Conservation (phyloP, 1,140 invertebrate species). For the Drosophila nigrodunni region DNA sequence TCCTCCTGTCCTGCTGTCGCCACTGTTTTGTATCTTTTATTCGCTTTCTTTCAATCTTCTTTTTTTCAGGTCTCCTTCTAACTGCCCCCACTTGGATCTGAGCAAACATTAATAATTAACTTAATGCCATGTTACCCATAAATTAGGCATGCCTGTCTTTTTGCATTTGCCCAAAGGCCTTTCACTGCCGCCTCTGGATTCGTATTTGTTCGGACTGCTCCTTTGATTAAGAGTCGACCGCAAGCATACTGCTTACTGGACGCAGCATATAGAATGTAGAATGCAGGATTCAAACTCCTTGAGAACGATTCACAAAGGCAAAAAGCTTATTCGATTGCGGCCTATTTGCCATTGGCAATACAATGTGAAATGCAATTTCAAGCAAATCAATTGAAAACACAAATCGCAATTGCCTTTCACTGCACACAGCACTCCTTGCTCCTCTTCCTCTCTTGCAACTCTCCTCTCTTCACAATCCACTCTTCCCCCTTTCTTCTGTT, state of each 20-base stretch:
- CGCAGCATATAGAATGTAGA: background rate
- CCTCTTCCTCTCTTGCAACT: constrained; percentile 3
- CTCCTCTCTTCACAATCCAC: background rate
- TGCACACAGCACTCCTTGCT: constrained; percentile 36
- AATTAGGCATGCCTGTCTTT: constrained; percentile 74
- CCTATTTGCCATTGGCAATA: constrained; percentile 61
- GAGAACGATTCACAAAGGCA: background rate
- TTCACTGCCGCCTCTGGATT: constrained; percentile 28
- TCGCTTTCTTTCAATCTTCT: constrained; percentile 42
- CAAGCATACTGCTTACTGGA: background rate
- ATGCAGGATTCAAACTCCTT: too few species aligned
- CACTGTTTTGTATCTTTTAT: constrained; percentile 25
- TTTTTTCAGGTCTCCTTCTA: background rate
- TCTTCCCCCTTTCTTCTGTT: constrained; percentile 25
- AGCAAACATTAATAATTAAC: constrained; percentile 78
- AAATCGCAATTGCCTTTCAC: constrained; percentile 72
- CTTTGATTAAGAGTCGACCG: constrained; percentile 41
- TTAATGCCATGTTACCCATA: constrained; percentile 82
- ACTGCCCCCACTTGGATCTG: constrained; percentile 41
- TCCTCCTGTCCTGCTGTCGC: constrained; percentile 2
- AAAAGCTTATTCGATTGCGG: constrained; percentile 23
- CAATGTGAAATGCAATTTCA: constrained; percentile 78
- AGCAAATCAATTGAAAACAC: constrained; percentile 82
- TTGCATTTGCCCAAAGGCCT: constrained; percentile 66
- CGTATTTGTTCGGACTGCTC: constrained; percentile 20